A percentile compares a stretch with the other conserved stretches of the same genome.
Conservation (phyloP, 2,888 invertebrate species). For the Lasioglossum calceatum region DNA sequence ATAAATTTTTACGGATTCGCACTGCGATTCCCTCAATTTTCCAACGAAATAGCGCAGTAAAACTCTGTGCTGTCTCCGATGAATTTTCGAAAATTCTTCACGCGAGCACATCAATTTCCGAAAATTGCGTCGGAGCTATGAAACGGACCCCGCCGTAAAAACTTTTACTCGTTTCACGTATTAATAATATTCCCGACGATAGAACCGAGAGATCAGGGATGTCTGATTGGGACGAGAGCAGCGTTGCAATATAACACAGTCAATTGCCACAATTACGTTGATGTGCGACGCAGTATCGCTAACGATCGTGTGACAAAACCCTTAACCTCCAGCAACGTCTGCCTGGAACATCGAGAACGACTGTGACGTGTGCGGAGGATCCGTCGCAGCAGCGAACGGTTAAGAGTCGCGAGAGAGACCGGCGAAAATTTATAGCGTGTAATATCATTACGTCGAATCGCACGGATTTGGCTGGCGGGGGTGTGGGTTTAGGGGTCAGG, state of each 20-base stretch:
- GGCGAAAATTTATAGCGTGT: conserved; percentile 61
- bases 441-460: conserved; percentile 67
- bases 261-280: not conserved
- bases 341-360: not conserved
- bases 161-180: not conserved
- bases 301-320: not conserved
- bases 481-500: not conserved
- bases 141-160: not conserved
- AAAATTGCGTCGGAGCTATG: not conserved
- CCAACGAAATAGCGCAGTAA: not conserved
- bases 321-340: not conserved
- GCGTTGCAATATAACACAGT: not conserved
- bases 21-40: not conserved
- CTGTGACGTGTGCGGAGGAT: not conserved
- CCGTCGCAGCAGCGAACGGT: not conserved
- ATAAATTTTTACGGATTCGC: conserved; percentile 3
- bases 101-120: not conserved
- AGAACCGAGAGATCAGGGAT: not conserved
- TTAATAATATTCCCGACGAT: not conserved
- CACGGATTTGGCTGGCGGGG: conserved; percentile 47
- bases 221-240: not conserved
- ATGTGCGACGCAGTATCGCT: not conserved
- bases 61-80: not conserved
- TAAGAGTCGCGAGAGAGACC: conserved; percentile 29
- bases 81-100: not conserved